Base-by-base conservation (phyloP, 2,888 invertebrate species). In the Plebejus argus region DNA sequence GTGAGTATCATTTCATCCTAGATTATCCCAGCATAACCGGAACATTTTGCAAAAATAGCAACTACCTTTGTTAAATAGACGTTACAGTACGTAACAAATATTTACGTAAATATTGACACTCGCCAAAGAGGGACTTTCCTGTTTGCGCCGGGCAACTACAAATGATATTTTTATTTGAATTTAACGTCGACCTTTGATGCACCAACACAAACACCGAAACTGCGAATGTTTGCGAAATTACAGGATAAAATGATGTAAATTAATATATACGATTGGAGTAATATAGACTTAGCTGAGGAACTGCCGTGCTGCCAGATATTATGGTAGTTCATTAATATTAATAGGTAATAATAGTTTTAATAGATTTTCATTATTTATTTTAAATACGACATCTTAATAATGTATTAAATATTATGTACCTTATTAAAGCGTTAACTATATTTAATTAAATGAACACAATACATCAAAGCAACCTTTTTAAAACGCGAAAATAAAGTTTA, bases 41-140 rank as follows among this genome's bases (percentile, higher is more conserved):
- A 28, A 28, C 28, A 28, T 28, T 28, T 28, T 28, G 28, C 28
- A 2, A 28, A 58, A 66, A 66, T 28, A 23, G 12, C 28, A 66
- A 66, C 28, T 66, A 18, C 53, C 58, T 61, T 61, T 61, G 66
- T 28, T 4, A 66, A 28, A 66, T 66, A 15, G 15, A 66, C 66
- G 0, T 66, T 66, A 10, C 58, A 20, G 28, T 66, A 33, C 4
- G 66, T 66, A 15, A 66, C 66, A 66, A 66, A 66, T 33, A 66
- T 66, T 28, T 28, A 18, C 23, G 66, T 66, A 66, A 33, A 66
- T 66, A 66, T 66, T 66, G 15, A 33, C 66, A 15, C 33, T 66
- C 33, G 66, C 66, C 66, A 28, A 66, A 66, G 15, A 66, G 66
- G 28, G 66, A 33, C 33, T 66, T 66, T 18, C 66, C 66, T 66